Conservation (phyloP, 2,113 vertebrate genomes). For the Lycaon pictus region DNA sequence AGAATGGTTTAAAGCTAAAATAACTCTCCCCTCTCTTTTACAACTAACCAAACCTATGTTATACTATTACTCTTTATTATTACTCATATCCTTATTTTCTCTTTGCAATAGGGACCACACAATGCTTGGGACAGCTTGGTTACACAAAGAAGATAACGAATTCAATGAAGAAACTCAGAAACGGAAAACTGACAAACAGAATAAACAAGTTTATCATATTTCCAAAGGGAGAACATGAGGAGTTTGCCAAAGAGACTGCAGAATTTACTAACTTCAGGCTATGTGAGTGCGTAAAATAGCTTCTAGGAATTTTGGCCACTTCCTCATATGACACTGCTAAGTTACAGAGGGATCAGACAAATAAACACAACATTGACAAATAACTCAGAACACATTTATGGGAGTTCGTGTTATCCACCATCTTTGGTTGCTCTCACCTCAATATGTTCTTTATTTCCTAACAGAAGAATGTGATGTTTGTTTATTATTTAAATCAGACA, state of each 20-base stretch:
- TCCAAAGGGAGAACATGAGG: conserved; percentile 76
- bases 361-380: conserved; percentile 57
- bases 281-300: conserved; percentile 62
- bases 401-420: conserved; percentile 61
- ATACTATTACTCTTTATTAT: conserved; percentile 13
- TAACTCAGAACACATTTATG: conserved; percentile 63
- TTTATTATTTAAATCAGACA: conserved; percentile 83
- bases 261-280: conserved; percentile 74
- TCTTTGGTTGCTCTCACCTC: conserved; percentile 78
- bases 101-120: not conserved
- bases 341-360: conserved; percentile 71
- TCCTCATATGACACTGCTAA: conserved; percentile 79
- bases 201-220: conserved; percentile 88
- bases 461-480: conserved; percentile 80
- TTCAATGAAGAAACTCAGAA: conserved; percentile 88
- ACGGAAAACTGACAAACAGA: conserved; percentile 85
- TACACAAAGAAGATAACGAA: conserved; percentile 83
- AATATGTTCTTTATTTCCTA: conserved; percentile 82
- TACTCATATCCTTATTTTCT: conserved; percentile 35
- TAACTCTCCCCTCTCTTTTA: not conserved
- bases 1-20: not conserved
- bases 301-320: conserved; percentile 81
- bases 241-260: conserved; percentile 81
- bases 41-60: not conserved
- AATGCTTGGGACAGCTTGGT: conserved; percentile 79